A percentile compares a stretch with the other conserved stretches of the same genome.
Conservation (phyloP, 2,888 invertebrate species). For the Spisula solida region DNA sequence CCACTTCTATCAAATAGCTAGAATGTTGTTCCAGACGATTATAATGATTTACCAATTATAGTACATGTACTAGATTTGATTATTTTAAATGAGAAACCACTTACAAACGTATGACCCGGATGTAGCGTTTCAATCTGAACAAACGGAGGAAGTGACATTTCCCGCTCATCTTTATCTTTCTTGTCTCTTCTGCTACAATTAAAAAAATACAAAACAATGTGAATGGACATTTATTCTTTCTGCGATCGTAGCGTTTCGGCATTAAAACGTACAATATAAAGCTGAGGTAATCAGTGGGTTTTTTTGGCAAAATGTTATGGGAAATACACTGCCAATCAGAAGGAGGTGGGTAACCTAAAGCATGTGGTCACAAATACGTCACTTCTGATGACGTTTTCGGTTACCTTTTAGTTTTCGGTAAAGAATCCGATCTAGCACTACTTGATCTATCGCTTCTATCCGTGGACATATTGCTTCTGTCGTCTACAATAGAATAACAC, state of each 20-base stretch:
- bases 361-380: too few relatives aligned
- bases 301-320: too few relatives aligned
- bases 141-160: constrained; percentile 81
- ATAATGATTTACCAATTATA: too few relatives aligned
- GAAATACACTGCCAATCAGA: too few relatives aligned
- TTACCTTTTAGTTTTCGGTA: background rate
- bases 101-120: constrained; percentile 85
- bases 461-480: constrained; percentile 10
- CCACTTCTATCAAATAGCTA: too few relatives aligned
- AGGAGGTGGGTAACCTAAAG: too few relatives aligned
- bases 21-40: too few relatives aligned
- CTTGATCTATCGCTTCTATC: constrained; percentile 16
- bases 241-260: too few relatives aligned
- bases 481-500: background rate
- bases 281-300: too few relatives aligned
- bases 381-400: too few relatives aligned
- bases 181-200: constrained; percentile 26
- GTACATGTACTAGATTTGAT: too few relatives aligned
- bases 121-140: constrained; percentile 85
- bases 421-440: background rate
- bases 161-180: constrained; percentile 55
- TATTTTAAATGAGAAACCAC: constrained; percentile 56
- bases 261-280: too few relatives aligned
- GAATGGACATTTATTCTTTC: background rate
- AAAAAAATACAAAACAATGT: background rate